phyloP scores from a whole-genome alignment of 2,888 invertebrate species.

The Pristionchus exspectatus region DNA sequence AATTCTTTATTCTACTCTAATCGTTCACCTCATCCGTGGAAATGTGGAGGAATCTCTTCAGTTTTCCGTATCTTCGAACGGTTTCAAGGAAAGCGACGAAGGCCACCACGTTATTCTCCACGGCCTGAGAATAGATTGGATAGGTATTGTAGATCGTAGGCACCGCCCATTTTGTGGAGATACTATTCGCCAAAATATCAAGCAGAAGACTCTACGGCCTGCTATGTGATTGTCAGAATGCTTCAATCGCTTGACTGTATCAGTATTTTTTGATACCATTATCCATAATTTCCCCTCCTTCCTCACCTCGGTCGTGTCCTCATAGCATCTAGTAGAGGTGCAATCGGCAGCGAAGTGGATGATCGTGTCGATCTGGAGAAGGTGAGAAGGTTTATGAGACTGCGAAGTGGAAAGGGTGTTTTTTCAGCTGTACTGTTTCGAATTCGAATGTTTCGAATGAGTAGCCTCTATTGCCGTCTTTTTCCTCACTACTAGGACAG shows the following conservation, averaged over 20 bases:
- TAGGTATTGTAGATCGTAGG: too few relatives aligned
- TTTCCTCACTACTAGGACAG: not conserved
- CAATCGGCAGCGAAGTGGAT: slow-evolving; percentile 78
- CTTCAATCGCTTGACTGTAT: too few relatives aligned
- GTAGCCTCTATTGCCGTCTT: not conserved
- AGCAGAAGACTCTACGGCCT: too few relatives aligned
- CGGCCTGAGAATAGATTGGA: too few relatives aligned
- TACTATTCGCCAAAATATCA: too few relatives aligned
- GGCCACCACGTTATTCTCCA: slow-evolving; percentile 76
- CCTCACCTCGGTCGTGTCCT: slow-evolving; percentile 65
- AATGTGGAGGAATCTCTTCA: slow-evolving; percentile 75
- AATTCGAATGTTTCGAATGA: too few relatives aligned
- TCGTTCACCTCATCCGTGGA: slow-evolving; percentile 74
- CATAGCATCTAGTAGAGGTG: slow-evolving; percentile 77
- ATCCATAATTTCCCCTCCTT: too few relatives aligned
- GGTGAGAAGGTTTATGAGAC: not conserved
- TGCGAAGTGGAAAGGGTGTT: not conserved
- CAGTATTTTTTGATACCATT: too few relatives aligned
- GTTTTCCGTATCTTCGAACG: slow-evolving; percentile 70
- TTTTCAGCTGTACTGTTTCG: too few relatives aligned
- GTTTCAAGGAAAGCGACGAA: slow-evolving; percentile 75
- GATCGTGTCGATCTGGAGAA: slow-evolving; percentile 74
- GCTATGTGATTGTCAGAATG: too few relatives aligned
- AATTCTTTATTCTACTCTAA: not conserved
- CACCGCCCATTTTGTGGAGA: too few relatives aligned